These are phyloP conservation scores for Lepidurus arcticus DNA, from an alignment of 1,140 invertebrate genomes.

Conservation along the genomic window DNA sequence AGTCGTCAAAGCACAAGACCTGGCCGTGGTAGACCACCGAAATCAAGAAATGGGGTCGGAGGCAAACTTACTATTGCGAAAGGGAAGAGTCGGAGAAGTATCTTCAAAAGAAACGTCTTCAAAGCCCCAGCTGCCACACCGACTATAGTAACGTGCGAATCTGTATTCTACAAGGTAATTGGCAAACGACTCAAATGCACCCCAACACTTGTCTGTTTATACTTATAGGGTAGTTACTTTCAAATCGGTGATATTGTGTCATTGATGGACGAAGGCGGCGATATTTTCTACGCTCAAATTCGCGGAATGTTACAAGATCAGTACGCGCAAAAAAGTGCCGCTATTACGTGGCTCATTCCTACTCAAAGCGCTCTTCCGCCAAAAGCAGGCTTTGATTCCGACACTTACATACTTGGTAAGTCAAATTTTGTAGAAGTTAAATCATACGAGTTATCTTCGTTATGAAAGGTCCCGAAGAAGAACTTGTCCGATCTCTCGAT, in stretches of 20 bases:
- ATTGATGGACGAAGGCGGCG: constrained; percentile 67
- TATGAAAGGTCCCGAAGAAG: constrained; percentile 78
- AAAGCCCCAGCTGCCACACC: constrained; percentile 73
- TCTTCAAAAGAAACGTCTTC: constrained; percentile 73
- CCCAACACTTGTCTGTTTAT: neutral
- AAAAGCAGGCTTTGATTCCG: constrained; percentile 75
- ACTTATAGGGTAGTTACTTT: constrained; percentile 65
- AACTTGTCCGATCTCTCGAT: constrained; percentile 75
- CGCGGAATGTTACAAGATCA: constrained; percentile 82
- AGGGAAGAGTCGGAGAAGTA: constrained; percentile 64
- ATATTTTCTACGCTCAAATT: constrained; percentile 82
- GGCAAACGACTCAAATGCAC: constrained; percentile 23
- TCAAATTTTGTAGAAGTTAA: neutral
- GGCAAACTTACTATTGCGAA: constrained; percentile 54
- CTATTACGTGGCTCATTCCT: constrained; percentile 86
- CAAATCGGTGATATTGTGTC: constrained; percentile 89
- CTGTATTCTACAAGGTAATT: constrained; percentile 71
- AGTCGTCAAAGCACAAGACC: constrained; percentile 44
- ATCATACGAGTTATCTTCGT: constrained; percentile 29
- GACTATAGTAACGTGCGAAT: constrained; percentile 70
- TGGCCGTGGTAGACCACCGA: constrained; percentile 44
- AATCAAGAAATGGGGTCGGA: constrained; percentile 52
- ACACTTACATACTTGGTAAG: constrained; percentile 79
- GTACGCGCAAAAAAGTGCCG: constrained; percentile 88
- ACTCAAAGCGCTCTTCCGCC: constrained; percentile 70